Evolutionary conservation across 2,797 vertebrate species (phyloP), one percentile per base, ranked within the genome.

Genomic region (Galago senegalensis): DNA sequence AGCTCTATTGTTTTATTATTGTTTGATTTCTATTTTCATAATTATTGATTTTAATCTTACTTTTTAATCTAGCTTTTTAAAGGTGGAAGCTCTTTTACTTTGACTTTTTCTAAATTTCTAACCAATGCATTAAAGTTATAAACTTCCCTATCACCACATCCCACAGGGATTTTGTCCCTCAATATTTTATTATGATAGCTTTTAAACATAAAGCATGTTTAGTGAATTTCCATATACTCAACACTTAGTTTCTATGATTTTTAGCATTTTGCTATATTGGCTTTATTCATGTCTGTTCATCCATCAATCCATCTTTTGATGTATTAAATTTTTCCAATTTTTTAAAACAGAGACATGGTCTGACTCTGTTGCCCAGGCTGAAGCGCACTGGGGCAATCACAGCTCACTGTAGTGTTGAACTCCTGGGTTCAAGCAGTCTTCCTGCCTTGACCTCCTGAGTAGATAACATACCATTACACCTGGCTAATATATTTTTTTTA

Each of bases 141-240:
- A 79, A 67, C 14, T 67, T 79, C 70, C 40, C 56, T 63, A 58
- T 79, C 21, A 40, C 23, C 25, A 40, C 11, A 37, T 67, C 61
- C 75, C 61, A 79, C 9, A 63, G n/a, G 23, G n/a, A 20, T 53
- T 58, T 83, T 89, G 18, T n/a, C 13, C 46, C 34, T 79, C n/a
- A 89, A 56, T 53, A 79, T 89, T 65, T 79, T 67, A 73, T 77
- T 77, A 34, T 63, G 20, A 65, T 88, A 77, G 17, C 65, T 88
- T 63, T 76, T 43, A 87, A 75, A 75, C 37, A 61, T 37, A 56
- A 5, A 69, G 46, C 37, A 58, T 56, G 5, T 86, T 56, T n/a
- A 86, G 67, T 58, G 46, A 37, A 56, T 86, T 58, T 9, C n/a
- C 67, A 49, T 72, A 58, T 70, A 43, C 11, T 2, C 56, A 73